Evolutionary conservation across 2,113 vertebrate species (phyloP).

Genomic region (Leiothrix lutea): DNA sequence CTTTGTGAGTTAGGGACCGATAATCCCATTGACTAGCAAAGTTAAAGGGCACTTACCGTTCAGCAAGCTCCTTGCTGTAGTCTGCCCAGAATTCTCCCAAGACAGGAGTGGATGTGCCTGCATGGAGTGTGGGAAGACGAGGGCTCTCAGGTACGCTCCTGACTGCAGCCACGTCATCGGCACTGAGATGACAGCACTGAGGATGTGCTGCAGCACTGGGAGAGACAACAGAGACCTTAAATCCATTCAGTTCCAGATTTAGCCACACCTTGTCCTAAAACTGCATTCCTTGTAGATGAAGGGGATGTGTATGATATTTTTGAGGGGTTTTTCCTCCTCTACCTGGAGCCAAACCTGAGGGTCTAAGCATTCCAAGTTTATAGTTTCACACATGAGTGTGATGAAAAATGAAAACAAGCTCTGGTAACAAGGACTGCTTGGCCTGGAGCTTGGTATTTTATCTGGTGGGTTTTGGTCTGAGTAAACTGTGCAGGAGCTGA

Average conservation of each 20-base stretch:
- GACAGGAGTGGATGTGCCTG: accelerated
- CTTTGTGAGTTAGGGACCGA: not conserved
- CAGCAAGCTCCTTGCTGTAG: not conserved
- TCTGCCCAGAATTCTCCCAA: not conserved
- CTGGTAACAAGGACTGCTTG: not conserved
- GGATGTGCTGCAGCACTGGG: not conserved
- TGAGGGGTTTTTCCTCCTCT: not conserved
- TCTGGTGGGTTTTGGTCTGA: not conserved
- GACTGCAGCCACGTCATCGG: not conserved
- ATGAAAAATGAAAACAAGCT: not conserved
- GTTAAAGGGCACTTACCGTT: not conserved
- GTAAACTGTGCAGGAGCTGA: not conserved
- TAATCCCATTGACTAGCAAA: not conserved
- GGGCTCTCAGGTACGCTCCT: accelerated
- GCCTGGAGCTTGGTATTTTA: not conserved
- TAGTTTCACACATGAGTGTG: not conserved
- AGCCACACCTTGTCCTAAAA: not conserved
- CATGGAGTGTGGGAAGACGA: accelerated
- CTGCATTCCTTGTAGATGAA: not conserved
- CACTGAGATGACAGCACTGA: not conserved
- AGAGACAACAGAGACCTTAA: not conserved
- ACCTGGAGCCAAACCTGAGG: not conserved
- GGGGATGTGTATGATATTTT: not conserved
- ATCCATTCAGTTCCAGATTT: not conserved
- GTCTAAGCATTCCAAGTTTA: not conserved